Percentiles rank a stretch among this genome's conserved stretches.
Conservation (phyloP, 2,113 vertebrate genomes). For the Vimba vimba region DNA sequence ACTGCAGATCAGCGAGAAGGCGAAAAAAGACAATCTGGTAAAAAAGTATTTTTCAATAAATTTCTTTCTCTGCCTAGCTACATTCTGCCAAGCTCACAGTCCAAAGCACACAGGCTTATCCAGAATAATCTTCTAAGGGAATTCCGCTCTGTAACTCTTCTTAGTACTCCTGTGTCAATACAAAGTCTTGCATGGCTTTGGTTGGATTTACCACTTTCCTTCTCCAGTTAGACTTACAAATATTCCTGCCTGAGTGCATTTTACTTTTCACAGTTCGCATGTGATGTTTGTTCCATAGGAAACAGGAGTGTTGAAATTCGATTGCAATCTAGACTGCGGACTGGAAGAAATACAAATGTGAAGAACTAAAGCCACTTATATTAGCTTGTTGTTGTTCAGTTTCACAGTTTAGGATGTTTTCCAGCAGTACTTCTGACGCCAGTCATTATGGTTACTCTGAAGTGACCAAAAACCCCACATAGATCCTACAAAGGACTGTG, state of each 20-base stretch:
- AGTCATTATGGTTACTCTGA: conserved; percentile 8
- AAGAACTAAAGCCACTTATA: background rate
- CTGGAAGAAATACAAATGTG: background rate
- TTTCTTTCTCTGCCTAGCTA: conserved; percentile 42
- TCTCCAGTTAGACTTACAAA: conserved; percentile 50
- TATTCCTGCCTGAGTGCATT: conserved; percentile 27
- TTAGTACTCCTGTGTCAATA: conserved; percentile 26
- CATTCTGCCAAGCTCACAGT: conserved; percentile 50
- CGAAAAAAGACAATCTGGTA: conserved; percentile 49
- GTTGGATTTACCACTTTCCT: conserved; percentile 35
- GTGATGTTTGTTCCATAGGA: conserved; percentile 5
- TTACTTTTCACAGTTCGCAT: conserved; percentile 33
- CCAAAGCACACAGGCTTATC: conserved; percentile 38
- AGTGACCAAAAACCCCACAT: background rate
- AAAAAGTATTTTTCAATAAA: conserved; percentile 57
- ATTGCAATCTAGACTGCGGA: background rate
- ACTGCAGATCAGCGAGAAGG: conserved; percentile 60
- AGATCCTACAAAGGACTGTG: background rate
- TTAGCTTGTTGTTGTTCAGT: conserved; percentile 5
- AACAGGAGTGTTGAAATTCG: conserved; percentile 14
- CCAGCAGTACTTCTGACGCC: background rate
- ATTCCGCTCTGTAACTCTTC: conserved; percentile 38
- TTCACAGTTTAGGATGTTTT: background rate
- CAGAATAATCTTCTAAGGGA: conserved; percentile 53
- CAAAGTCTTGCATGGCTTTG: conserved; percentile 23